Base-by-base conservation (phyloP, 2,888 invertebrate genomes). In the Trachelus tabidus region DNA sequence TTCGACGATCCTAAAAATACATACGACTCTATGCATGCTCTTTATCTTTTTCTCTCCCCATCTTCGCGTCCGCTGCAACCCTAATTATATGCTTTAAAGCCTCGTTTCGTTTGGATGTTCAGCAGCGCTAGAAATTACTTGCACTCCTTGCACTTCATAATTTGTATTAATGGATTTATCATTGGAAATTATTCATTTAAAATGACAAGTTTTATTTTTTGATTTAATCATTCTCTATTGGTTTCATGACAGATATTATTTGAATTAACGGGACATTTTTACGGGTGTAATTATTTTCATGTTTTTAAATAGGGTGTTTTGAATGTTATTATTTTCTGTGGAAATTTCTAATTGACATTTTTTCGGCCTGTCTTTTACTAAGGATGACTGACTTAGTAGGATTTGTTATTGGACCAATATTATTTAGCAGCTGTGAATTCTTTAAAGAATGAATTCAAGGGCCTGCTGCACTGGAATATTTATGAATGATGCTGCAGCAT, bases 61-160 rank as follows among this genome's bases (percentile, higher is more conserved):
- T 23, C 56, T 83, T 78, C 79, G 75, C 68, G 73, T 79, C 75
- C 82, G 69, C 75, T 81, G 69, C 69, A 78, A 78, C 79, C 77
- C 86, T 86, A 85, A 85, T 85, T 85, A 86, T 85, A 86, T 79
- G 83, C 81, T 83, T 83, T 83, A 81, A 83, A 79, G 79, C 33
- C 33, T 31, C 71, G 34, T 34, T 71, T 71, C 71, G 12, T 71
- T 56, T 56, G 56, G 23, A 56, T 56, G 56, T 56, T 56, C 56
- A 56, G 56, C 56, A 56, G 56, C 56, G 23, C 56, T 56, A 56
- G 56, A 56, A 56, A 56, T 56, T 56, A 56, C 56, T 56, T 23
- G 56, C 15, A 6, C 56, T 56, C 23, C 56, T 56, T 23, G 56
- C 56, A 9, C 23, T 56, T 56, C 15, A 9, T 6, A 56, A 9